Conservation (phyloP, 2,797 vertebrate genomes). For the Manis crassicaudata region DNA sequence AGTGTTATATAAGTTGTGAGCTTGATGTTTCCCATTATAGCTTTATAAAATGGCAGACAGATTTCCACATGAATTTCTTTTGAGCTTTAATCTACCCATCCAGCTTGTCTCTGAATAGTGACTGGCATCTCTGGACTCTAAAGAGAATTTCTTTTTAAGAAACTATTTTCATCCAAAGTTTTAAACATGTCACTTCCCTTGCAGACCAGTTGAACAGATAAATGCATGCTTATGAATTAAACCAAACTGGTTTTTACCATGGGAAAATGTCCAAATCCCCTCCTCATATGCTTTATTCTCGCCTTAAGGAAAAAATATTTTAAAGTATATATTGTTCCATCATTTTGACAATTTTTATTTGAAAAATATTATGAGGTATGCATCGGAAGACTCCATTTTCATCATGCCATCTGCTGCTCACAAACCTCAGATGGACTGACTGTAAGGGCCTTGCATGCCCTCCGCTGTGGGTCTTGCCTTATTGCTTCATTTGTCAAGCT, state of each 20-base stretch:
- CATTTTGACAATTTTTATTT: conserved; percentile 18
- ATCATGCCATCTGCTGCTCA: not conserved
- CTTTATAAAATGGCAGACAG: not conserved
- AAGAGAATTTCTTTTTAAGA: conserved; percentile 29
- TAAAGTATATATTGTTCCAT: not conserved
- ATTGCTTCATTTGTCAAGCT: not conserved
- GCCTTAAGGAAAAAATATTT: conserved; percentile 9
- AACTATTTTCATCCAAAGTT: not conserved
- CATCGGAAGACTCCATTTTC: not conserved
- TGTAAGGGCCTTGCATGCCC: not conserved
- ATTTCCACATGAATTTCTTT: not conserved
- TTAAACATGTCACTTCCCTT: conserved; percentile 26
- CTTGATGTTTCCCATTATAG: not conserved
- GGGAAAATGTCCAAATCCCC: not conserved
- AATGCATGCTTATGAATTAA: conserved; percentile 19
- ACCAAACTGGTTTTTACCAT: conserved; percentile 20
- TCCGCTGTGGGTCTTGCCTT: not conserved
- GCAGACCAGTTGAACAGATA: conserved; percentile 8
- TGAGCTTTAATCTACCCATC: not conserved
- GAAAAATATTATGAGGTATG: not conserved
- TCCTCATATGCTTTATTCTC: not conserved
- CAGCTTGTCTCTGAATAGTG: not conserved
- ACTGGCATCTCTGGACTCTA: not conserved
- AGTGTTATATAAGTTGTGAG: not conserved
- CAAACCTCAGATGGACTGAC: not conserved